These are phyloP conservation scores for Scelioninae gen. 1 DNA, from an alignment of 2,888 invertebrate species.

Conservation along the genomic window DNA sequence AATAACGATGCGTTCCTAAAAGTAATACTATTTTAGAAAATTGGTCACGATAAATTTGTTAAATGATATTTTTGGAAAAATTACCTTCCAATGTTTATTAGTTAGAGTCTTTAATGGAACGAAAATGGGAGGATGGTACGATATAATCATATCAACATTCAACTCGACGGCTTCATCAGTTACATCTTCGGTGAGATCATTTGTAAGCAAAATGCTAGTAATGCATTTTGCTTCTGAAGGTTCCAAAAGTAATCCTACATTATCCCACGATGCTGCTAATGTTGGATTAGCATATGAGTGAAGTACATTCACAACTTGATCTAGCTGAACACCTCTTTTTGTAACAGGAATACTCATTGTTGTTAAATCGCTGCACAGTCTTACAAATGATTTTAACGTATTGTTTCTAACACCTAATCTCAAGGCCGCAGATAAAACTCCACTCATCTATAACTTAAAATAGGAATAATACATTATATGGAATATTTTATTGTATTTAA, in stretches of 20 bases:
- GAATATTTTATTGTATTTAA: too few species aligned
- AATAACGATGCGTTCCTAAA: slow-evolving; percentile 91
- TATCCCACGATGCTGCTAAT: slow-evolving; percentile 95
- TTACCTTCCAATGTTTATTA: slow-evolving; percentile 88
- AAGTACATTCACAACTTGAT: slow-evolving; percentile 86
- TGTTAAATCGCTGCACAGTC: slow-evolving; percentile 30
- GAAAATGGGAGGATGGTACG: slow-evolving; percentile 99
- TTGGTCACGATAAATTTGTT: not conserved
- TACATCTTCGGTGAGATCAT: slow-evolving; percentile 95
- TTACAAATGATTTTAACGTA: slow-evolving; percentile 12
- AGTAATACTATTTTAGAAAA: not conserved
- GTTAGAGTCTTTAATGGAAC: slow-evolving; percentile 91
- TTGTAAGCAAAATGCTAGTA: slow-evolving; percentile 91
- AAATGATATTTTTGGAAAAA: slow-evolving; percentile 16
- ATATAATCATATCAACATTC: slow-evolving; percentile 91
- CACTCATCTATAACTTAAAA: slow-evolving; percentile 44
- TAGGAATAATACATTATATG: not conserved
- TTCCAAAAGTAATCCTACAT: slow-evolving; percentile 95
- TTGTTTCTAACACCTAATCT: slow-evolving; percentile 25
- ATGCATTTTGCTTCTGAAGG: slow-evolving; percentile 87
- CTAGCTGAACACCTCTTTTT: slow-evolving; percentile 84
- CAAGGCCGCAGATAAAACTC: slow-evolving; percentile 21
- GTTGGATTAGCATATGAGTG: slow-evolving; percentile 89
- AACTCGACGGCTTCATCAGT: slow-evolving; percentile 90
- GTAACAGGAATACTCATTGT: slow-evolving; percentile 39